Percentiles rank a stretch among this genome's conserved stretches.
Evolutionary conservation across 1,140 invertebrate species (phyloP).

Genomic region (Chelonus insularis): DNA sequence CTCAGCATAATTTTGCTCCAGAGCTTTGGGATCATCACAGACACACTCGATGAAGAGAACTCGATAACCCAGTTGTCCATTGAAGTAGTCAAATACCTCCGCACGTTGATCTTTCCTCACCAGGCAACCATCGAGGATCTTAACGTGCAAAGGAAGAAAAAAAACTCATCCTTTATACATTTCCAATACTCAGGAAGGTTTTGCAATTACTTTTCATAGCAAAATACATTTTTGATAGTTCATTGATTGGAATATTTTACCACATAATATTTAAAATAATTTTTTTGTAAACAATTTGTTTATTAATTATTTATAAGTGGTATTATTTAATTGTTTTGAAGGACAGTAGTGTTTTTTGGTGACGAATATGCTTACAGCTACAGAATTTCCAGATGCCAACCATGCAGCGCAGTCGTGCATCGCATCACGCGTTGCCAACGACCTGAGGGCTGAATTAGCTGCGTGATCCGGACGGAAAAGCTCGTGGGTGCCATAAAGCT

Average conservation of each 20-base stretch:
- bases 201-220: too few relatives aligned
- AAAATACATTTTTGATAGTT: too few relatives aligned
- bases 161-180: slow-evolving; percentile 14
- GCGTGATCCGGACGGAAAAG: slow-evolving; percentile 84
- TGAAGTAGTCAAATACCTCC: slow-evolving; percentile 75
- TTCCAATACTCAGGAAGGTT: too few relatives aligned
- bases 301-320: neutral
- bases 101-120: slow-evolving; percentile 79
- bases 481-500: slow-evolving; percentile 78
- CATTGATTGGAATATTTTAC: too few relatives aligned
- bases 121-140: slow-evolving; percentile 94
- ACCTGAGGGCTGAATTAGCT: slow-evolving; percentile 76
- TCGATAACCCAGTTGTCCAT: slow-evolving; percentile 75
- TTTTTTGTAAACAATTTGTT: neutral
- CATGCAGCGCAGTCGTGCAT: slow-evolving; percentile 81
- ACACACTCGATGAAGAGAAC: slow-evolving; percentile 92
- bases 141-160: slow-evolving; percentile 33
- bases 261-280: slow-evolving; percentile 13
- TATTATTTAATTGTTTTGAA: too few relatives aligned
- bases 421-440: slow-evolving; percentile 79
- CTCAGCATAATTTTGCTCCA: slow-evolving; percentile 87
- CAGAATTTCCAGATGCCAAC: slow-evolving; percentile 75
- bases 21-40: slow-evolving; percentile 79
- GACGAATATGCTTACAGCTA: slow-evolving; percentile 69
- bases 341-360: neutral